A percentile compares a stretch with the other conserved stretches of the same genome.
phyloP scores from a whole-genome alignment of 2,797 vertebrate species.

The Molossus alvarezi region DNA sequence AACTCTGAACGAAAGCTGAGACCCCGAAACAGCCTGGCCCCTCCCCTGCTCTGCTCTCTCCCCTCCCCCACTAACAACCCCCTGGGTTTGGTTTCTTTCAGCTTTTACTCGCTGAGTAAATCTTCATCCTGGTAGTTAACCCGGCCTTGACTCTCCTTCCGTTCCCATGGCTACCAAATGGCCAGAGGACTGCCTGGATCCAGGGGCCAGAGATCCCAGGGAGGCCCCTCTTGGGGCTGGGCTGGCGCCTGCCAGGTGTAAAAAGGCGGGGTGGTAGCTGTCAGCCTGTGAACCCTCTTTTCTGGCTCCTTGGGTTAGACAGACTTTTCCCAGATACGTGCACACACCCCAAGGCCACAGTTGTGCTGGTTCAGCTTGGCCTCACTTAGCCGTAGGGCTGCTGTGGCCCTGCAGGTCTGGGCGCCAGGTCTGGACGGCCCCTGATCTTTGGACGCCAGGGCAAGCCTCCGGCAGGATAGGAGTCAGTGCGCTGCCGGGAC shows the following conservation, averaged over 20 bases:
- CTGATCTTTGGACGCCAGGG: not conserved
- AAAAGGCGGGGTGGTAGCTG: no score
- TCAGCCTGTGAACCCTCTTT: not conserved
- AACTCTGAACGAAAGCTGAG: conserved; percentile 85
- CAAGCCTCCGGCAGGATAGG: not conserved
- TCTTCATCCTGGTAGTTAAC: conserved; percentile 33
- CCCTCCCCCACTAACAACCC: not conserved
- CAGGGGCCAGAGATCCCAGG: no score
- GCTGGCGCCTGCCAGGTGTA: not conserved
- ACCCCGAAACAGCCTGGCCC: conserved; percentile 33
- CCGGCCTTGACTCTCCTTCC: conserved; percentile 43
- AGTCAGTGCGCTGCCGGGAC: not conserved
- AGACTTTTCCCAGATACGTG: not conserved
- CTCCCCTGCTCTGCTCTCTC: not conserved
- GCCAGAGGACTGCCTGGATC: no score
- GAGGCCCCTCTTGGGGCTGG: not conserved
- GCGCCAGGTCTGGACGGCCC: not conserved
- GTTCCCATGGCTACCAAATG: conserved; percentile 68
- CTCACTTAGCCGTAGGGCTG: accelerated
- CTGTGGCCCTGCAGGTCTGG: no score
- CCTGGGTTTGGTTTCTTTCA: conserved; percentile 59
- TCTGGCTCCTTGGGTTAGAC: not conserved
- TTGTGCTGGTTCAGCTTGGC: not conserved
- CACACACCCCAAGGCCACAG: not conserved
- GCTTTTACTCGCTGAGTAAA: conserved; percentile 64